Base-by-base conservation (phyloP, 2,888 invertebrate species). In the Microctonus brassicae region DNA sequence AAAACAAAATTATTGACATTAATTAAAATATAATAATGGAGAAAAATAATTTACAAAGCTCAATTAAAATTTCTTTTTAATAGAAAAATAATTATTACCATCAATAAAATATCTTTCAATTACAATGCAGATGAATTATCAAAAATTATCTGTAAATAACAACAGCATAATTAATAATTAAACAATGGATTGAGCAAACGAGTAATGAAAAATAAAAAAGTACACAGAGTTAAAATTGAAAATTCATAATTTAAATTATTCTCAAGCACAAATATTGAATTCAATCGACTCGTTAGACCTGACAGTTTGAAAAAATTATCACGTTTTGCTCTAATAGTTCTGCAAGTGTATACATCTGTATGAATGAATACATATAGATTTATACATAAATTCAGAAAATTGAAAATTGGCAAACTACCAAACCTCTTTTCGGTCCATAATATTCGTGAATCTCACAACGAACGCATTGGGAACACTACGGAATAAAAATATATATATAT, bases 401-500 rank as follows among this genome's bases (percentile, higher is more conserved):
- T 34, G 57, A 20, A 33, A 13, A 34, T 76, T 76, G 76, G 76
- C 76, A 42, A 42, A 63, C 61, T 61, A 76, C 76, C 75, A 76
- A 76, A 72, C 69, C 66, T 62, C 72, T 65, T 62, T 73, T 69
- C 73, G 61, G 64, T 33, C 69, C 72, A 61, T 76, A 75, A 76
- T 75, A 76, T 74, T 75, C 73, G 76, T 57, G 71, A 71, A 39
- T 20, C n/a, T 36, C 57, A 34, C 26, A n/a, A n/a, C n/a, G n/a
- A 26, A 34, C 47, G 47, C 17, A 47, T 47, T 47, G 17, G 47
- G 47, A n/a, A n/a, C 47, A 47, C 17, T 17, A 47, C 17, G 20
- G 47, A n/a, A 47, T 47, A 47, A 47, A 47, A n/a, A 9, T 13
- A 5, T 13, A 9, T 13, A 5, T 13, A 47, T 17, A 29, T 5